Conservation (phyloP, 1,140 invertebrate genomes). For the Elysia chlorotica region DNA sequence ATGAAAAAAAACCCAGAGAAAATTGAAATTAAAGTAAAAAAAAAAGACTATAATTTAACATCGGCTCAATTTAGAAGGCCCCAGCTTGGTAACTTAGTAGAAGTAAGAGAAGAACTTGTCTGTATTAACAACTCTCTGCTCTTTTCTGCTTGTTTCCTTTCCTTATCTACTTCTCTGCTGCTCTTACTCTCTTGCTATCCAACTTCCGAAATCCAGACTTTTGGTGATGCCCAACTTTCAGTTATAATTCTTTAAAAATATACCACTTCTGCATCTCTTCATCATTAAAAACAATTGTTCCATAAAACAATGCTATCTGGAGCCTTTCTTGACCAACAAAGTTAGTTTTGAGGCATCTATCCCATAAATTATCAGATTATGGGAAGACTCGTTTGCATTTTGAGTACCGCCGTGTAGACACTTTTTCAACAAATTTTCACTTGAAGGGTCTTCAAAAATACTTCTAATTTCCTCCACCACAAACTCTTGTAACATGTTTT, state of each 20-base stretch:
- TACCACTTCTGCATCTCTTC: not conserved
- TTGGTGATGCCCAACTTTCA: not conserved
- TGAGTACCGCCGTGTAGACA: constrained; percentile 23
- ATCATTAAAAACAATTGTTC: not conserved
- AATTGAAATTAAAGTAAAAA: not conserved
- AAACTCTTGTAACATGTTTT: constrained; percentile 13
- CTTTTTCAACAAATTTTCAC: constrained; percentile 6
- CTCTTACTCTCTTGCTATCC: not conserved
- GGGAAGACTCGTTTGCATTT: constrained; percentile 14
- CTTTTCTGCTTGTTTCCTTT: not conserved
- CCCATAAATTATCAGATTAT: constrained; percentile 7
- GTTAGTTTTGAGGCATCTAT: constrained; percentile 7
- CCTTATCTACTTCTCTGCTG: not conserved
- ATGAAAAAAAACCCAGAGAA: not conserved
- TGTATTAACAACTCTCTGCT: not conserved
- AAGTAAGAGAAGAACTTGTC: not conserved
- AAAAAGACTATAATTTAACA: not conserved
- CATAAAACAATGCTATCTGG: constrained; percentile 8
- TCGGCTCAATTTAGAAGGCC: not conserved
- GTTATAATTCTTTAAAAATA: not conserved
- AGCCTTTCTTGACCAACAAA: constrained; percentile 4
- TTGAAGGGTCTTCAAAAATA: constrained; percentile 5
- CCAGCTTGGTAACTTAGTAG: not conserved
- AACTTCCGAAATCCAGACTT: not conserved
- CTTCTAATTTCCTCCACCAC: constrained; percentile 12